These are phyloP conservation scores for Ornithoptera alexandrae DNA, from an alignment of 2,888 invertebrate genomes.

Conservation along the genomic window DNA sequence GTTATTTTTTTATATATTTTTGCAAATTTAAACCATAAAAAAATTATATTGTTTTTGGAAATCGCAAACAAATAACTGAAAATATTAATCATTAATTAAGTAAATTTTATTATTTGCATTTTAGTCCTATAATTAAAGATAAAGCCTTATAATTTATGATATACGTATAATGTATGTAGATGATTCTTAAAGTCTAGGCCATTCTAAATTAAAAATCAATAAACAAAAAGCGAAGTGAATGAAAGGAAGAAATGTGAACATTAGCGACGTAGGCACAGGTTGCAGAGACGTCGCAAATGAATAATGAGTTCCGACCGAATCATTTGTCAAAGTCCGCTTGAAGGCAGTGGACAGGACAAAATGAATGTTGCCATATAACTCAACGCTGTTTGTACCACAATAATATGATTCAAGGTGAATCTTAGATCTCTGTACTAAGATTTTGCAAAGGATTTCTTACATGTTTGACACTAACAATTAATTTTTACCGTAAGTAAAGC, in stretches of 20 bases:
- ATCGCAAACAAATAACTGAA: too few species aligned
- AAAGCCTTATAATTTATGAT: background rate
- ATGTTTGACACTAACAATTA: background rate
- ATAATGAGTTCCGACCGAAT: constrained; percentile 66
- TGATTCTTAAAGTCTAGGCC: background rate
- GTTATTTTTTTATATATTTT: too few species aligned
- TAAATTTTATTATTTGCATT: too few species aligned
- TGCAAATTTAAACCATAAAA: too few species aligned
- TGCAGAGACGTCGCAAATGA: constrained; percentile 69
- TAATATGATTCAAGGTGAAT: constrained; percentile 11
- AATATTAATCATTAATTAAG: too few species aligned
- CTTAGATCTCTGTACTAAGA: constrained; percentile 1
- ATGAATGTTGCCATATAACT: constrained; percentile 43
- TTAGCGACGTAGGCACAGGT: constrained; percentile 53
- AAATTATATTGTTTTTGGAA: too few species aligned
- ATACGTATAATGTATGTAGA: background rate
- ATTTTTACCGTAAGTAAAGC: background rate
- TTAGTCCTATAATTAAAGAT: background rate
- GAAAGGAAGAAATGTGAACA: constrained; percentile 46
- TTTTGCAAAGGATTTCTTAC: constrained; percentile 3
- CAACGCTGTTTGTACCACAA: constrained; percentile 18
- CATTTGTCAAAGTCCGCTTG: constrained; percentile 70
- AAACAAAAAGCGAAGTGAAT: constrained; percentile 35
- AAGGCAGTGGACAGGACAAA: constrained; percentile 53
- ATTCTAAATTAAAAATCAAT: constrained; percentile 10